phyloP scores from a whole-genome alignment of 2,113 vertebrate genomes.

The Oceanodroma tethys region DNA sequence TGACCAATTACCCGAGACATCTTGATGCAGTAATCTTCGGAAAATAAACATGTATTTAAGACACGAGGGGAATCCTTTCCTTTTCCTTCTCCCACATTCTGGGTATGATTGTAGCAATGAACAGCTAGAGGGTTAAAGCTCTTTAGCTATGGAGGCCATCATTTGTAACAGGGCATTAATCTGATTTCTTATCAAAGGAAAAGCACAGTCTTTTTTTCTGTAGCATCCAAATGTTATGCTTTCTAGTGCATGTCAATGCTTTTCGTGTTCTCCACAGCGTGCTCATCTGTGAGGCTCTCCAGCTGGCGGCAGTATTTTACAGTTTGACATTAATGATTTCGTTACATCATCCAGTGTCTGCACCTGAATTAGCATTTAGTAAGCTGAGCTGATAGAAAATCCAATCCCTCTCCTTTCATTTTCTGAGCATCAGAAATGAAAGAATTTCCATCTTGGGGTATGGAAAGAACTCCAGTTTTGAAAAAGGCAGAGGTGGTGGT shows the following conservation, averaged over 20 bases:
- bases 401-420: not conserved
- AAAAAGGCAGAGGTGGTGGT: not conserved
- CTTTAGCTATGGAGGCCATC: not conserved
- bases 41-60: not conserved
- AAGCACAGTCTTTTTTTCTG: not conserved
- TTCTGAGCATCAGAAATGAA: not conserved
- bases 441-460: no score
- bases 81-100: not conserved
- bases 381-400: not conserved
- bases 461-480: not conserved
- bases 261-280: fast-evolving
- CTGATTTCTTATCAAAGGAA: not conserved
- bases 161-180: not conserved
- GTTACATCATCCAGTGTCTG: fast-evolving
- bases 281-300: not conserved
- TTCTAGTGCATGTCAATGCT: not conserved
- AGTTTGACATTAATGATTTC: not conserved
- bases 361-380: not conserved
- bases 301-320: conserved; percentile 49
- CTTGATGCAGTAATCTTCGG: not conserved
- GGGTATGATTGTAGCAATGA: not conserved
- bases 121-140: not conserved
- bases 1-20: not conserved
- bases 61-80: not conserved
- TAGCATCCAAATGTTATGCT: not conserved